Evolutionary conservation across 2,113 vertebrate species (phyloP).

Genomic region (Hypanus sabinus): DNA sequence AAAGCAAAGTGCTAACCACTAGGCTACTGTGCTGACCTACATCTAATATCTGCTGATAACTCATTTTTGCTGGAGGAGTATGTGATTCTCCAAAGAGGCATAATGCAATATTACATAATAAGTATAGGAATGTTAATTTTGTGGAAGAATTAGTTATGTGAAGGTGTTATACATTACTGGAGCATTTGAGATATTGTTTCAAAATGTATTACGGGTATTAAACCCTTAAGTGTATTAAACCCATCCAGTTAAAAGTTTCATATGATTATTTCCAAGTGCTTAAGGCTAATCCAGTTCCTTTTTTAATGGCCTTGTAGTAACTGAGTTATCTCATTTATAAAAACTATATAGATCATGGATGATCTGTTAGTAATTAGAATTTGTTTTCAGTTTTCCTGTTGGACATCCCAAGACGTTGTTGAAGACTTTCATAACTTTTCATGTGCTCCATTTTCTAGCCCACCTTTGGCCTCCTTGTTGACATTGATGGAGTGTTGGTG

Average conservation of each 20-base stretch:
- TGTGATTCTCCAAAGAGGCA: background rate
- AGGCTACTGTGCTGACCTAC: too few species aligned
- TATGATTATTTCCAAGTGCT: background rate
- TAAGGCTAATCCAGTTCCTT: background rate
- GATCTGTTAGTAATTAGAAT: background rate
- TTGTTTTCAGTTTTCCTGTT: background rate
- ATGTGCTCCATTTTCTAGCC: constrained; percentile 47
- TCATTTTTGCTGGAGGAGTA: background rate
- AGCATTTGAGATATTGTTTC: background rate
- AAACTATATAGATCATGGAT: background rate
- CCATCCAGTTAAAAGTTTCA: background rate
- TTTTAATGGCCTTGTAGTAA: background rate
- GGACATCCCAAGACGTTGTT: background rate
- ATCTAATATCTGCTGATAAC: background rate
- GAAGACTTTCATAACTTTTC: background rate
- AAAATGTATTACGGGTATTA: background rate
- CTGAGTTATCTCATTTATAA: background rate
- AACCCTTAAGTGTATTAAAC: background rate
- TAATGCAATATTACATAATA: background rate
- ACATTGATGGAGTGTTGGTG: constrained; percentile 77
- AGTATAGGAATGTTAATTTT: background rate
- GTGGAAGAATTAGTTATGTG: background rate
- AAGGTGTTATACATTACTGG: background rate
- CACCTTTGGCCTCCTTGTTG: constrained; percentile 70
- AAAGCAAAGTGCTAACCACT: too few species aligned